Conservation (phyloP, 2,113 vertebrate species). For the Felis chaus region DNA sequence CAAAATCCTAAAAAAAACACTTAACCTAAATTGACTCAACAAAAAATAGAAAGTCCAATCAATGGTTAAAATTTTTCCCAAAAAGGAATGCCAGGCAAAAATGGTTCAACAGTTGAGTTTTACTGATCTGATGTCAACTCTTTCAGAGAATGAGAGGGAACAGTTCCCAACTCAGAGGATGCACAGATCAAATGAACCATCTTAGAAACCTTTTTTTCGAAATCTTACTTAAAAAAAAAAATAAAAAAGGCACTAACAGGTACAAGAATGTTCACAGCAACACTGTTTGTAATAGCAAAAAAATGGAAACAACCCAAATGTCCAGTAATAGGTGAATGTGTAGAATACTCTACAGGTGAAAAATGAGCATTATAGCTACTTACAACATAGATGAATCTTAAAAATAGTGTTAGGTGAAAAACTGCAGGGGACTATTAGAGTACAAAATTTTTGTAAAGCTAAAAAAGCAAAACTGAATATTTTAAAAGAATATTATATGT, state of each 20-base stretch:
- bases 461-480: constrained; percentile 44
- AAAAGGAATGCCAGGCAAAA: constrained; percentile 36
- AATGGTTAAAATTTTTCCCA: constrained; percentile 27
- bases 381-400: constrained; percentile 9
- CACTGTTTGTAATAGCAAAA: constrained; percentile 46
- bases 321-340: background rate
- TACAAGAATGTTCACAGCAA: constrained; percentile 58
- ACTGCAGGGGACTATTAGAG: background rate
- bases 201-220: constrained; percentile 39
- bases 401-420: constrained; percentile 17
- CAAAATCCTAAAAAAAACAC: background rate
- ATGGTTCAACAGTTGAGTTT: constrained; percentile 39
- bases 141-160: constrained; percentile 7
- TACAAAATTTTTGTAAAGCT: constrained; percentile 25
- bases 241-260: constrained; percentile 60
- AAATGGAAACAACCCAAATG: background rate
- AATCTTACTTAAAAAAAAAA: constrained; percentile 37
- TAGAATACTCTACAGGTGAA: background rate
- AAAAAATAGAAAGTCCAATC: constrained; percentile 25
- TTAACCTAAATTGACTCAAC: background rate
- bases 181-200: constrained; percentile 23
- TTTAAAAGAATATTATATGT: constrained; percentile 38
- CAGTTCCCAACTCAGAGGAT: background rate
- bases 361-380: background rate
- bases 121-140: constrained; percentile 31